Percentiles rank a stretch among this genome's conserved stretches.
Evolutionary conservation across 92 coral and sea anemone species (phyloP).

Genomic region (Epizoanthus rinbou): DNA sequence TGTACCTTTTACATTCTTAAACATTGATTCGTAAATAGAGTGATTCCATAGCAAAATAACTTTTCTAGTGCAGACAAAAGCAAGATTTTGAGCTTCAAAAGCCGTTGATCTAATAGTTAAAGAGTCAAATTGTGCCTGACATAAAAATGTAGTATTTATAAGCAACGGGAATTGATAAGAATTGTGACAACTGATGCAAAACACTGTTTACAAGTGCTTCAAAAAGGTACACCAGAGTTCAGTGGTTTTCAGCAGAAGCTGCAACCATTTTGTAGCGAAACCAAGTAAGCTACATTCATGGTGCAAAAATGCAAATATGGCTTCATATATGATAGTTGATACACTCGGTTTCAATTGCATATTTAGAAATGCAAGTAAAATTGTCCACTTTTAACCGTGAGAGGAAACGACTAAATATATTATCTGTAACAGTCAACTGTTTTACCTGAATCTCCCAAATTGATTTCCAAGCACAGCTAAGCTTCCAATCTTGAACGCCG

Average conservation of each 20-base stretch:
- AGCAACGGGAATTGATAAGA: too few relatives aligned
- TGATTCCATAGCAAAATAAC: too few relatives aligned
- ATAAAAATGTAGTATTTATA: too few relatives aligned
- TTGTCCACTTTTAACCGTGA: too few relatives aligned
- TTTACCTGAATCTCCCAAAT: constrained; percentile 7
- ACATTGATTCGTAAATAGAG: too few relatives aligned
- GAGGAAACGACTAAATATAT: not conserved
- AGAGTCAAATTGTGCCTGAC: too few relatives aligned
- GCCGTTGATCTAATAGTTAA: too few relatives aligned
- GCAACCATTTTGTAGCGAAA: not conserved
- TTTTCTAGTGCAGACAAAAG: too few relatives aligned
- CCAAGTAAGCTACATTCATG: not conserved
- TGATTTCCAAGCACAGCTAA: constrained; percentile 7
- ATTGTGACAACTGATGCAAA: too few relatives aligned
- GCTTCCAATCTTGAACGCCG: not conserved
- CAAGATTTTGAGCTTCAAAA: too few relatives aligned
- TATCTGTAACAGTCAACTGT: not conserved
- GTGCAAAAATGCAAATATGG: constrained; percentile 19
- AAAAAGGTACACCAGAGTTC: not conserved
- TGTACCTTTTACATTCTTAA: not conserved
- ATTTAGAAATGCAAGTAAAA: constrained; percentile 6
- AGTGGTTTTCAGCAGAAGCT: not conserved
- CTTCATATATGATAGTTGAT: too few relatives aligned
- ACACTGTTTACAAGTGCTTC: too few relatives aligned
- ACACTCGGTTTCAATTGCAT: not conserved